Conservation (phyloP, 2,888 invertebrate genomes). For the Epistrophe eligans region DNA sequence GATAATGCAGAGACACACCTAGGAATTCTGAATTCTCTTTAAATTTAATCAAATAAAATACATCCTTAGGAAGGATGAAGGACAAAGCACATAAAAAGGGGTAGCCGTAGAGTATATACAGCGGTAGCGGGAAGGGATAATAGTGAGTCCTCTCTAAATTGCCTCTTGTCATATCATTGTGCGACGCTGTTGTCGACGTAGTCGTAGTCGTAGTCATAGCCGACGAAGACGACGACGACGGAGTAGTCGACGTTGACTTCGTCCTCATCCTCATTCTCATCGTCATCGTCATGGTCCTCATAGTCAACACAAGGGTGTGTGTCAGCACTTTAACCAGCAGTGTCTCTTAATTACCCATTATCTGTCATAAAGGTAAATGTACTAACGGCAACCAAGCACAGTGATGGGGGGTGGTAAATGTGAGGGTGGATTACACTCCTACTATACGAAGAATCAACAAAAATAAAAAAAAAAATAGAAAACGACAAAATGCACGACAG, state of each 20-base stretch:
- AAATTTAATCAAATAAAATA: constrained; percentile 75
- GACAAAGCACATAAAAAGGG: constrained; percentile 33
- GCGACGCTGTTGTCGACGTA: constrained; percentile 48
- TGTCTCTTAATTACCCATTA: constrained; percentile 76
- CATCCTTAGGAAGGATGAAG: constrained; percentile 42
- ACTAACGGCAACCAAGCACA: constrained; percentile 51
- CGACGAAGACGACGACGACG: not conserved
- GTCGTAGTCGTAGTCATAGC: constrained; percentile 1
- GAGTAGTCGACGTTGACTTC: not conserved
- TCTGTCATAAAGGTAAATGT: constrained; percentile 76
- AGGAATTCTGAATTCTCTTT: constrained; percentile 70
- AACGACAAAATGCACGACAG: constrained; percentile 67
- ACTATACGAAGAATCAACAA: constrained; percentile 15
- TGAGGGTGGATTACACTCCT: constrained; percentile 15
- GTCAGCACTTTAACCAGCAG: constrained; percentile 76
- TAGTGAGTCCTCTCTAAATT: constrained; percentile 46
- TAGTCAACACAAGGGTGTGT: constrained; percentile 71
- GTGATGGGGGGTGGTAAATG: constrained; percentile 24
- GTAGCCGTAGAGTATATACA: constrained; percentile 4
- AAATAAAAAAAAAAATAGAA: constrained; percentile 32
- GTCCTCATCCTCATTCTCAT: not conserved
- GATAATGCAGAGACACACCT: constrained; percentile 56
- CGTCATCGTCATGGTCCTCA: constrained; percentile 45
- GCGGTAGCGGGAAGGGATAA: not conserved
- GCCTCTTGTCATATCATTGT: constrained; percentile 58